phyloP scores from a whole-genome alignment of 2,113 vertebrate species.

The Canis aureus region DNA sequence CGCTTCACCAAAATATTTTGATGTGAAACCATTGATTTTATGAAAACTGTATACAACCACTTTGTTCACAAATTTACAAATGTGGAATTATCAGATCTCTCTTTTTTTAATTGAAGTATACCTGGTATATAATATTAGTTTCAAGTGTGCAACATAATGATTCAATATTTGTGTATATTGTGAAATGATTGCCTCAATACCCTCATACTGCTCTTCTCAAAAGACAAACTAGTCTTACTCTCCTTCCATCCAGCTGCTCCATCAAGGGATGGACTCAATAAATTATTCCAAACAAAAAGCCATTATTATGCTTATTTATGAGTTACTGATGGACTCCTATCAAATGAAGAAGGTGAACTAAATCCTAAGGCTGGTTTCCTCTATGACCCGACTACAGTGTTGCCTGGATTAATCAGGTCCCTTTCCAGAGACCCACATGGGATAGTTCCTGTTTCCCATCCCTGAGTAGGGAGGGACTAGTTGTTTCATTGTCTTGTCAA shows the following conservation, averaged over 20 bases:
- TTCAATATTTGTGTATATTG: not conserved
- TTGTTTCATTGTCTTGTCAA: not conserved
- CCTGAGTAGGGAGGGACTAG: not conserved
- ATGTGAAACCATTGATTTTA: not conserved
- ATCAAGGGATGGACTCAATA: no score
- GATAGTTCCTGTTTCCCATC: not conserved
- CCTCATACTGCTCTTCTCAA: no score
- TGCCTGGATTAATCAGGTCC: not conserved
- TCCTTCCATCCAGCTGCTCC: no score
- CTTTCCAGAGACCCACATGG: not conserved
- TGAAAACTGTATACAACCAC: not conserved
- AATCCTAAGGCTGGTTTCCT: not conserved
- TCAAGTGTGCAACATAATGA: not conserved
- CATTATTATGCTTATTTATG: no score
- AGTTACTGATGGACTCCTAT: no score
- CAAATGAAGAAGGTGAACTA: no score
- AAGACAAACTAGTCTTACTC: no score
- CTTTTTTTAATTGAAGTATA: not conserved
- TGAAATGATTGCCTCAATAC: not conserved
- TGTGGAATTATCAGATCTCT: not conserved
- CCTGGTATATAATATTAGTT: not conserved
- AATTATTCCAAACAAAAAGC: no score
- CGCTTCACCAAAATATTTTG: not conserved
- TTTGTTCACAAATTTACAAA: not conserved
- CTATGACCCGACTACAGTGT: no score